Conservation (phyloP, 2,113 vertebrate genomes). For the Actenoides hombroni region DNA sequence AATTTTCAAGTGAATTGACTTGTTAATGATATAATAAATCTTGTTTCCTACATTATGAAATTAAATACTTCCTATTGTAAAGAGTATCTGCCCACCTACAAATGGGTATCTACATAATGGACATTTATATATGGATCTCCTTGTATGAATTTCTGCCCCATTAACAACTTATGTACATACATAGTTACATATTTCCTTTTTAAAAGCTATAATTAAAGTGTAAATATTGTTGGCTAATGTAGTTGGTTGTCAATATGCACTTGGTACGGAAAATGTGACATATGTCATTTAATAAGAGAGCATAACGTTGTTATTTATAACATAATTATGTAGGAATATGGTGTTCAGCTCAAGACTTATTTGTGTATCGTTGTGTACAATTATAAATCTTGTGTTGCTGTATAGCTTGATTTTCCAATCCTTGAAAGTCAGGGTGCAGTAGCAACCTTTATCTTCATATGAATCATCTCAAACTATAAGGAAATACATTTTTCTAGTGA, state of each 20-base stretch:
- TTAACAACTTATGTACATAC: not conserved
- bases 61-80: not conserved
- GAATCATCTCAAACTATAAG: not conserved
- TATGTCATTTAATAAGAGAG: conserved; percentile 40
- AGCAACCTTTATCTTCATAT: not conserved
- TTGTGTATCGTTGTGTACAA: not conserved
- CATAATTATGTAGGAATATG: not conserved
- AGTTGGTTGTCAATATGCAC: conserved; percentile 16
- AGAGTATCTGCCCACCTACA: not conserved
- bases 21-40: conserved; percentile 2
- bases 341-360: not conserved
- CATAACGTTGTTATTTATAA: conserved; percentile 10
- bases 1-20: not conserved
- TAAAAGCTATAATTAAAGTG: conserved; percentile 25
- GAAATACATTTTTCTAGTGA: not conserved
- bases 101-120: not conserved
- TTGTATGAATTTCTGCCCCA: not conserved
- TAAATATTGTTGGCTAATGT: conserved; percentile 56
- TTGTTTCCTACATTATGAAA: not conserved
- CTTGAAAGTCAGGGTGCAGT: not conserved
- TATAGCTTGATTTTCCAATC: not conserved
- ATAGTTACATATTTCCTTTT: conserved; percentile 25
- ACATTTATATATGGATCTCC: not conserved
- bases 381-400: not conserved
- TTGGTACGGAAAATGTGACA: conserved; percentile 28